These are phyloP conservation scores for Oenanthe oenanthe DNA, from an alignment of 2,113 vertebrate species.

Conservation along the genomic window DNA sequence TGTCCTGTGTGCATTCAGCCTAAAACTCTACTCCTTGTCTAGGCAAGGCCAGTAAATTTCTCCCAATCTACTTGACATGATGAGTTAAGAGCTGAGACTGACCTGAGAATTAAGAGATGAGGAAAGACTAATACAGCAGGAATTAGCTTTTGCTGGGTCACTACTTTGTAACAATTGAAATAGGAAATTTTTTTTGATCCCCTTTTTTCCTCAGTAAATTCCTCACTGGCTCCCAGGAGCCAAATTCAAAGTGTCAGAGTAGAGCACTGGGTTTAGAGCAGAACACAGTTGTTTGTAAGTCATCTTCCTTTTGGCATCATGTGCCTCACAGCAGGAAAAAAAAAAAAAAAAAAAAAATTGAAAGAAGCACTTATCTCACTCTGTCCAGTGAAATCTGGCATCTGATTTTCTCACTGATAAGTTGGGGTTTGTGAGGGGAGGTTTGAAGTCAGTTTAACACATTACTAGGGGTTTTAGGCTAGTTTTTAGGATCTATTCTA, in stretches of 20 bases:
- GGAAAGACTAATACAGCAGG: background rate
- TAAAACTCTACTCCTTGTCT: background rate
- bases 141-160: background rate
- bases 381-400: background rate
- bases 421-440: background rate
- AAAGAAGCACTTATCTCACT: background rate
- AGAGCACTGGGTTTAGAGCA: background rate
- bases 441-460: background rate
- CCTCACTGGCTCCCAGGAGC: background rate
- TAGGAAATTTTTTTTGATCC: accelerated
- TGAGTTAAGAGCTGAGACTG: background rate
- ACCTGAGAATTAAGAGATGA: background rate
- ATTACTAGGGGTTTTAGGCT: background rate
- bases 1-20: background rate
- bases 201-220: background rate
- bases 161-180: background rate
- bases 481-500: background rate
- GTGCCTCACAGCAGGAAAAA: background rate
- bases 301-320: background rate
- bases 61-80: background rate
- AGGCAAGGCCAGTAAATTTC: background rate
- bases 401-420: background rate
- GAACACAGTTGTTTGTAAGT: background rate
- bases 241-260: background rate
- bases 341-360: background rate